Evolutionary conservation across 2,113 vertebrate species (phyloP), one percentile per base, ranked within the genome.

Genomic region (Petaurus breviceps): DNA sequence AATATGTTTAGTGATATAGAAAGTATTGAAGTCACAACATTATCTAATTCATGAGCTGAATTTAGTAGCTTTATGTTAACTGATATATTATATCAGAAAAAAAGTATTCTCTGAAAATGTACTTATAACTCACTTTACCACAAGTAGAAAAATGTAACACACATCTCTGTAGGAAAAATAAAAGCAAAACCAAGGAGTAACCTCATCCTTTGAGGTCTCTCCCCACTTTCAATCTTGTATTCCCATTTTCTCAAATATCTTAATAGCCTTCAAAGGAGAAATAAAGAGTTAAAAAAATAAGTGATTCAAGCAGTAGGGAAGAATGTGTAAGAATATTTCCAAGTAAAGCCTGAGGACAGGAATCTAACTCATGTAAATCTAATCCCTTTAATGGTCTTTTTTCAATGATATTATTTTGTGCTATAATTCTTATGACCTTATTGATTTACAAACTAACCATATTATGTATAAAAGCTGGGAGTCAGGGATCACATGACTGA

Each of bases 311-410:
- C 31, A 68, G 3, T 9, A 68, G 28, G 11, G 57, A 61, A 61
- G 12, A 31, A 31, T 4, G 14, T 37, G 0, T 14, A 47, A 91
- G 51, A 8, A 3, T 61, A 43, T 92, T n/a, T 96, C 84, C 28
- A 68, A 95, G 91, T 51, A 54, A 96, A 54, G 47, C 24, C 89
- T 61, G 53, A 95, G 57, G 92, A 92, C 90, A 57, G 93, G 55
- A 92, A 93, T 28, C 93, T 93, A 50, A 16, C n/a, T 93, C 8
- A 68, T 8, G 54, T 91, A 89, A 94, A 94, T 26, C 11, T 3
- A 31, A 68, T 68, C 10, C 31, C 10, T 68, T 51, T 68, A 12
- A 90, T 19, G 43, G 51, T 91, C 0, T 8, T 95, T 95, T 96
- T 93, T 53, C 23, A 95, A 89, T 61, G 28, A 94, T 90, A 3